phyloP scores from a whole-genome alignment of 2,113 vertebrate species.

The Pseudopodoces humilis region DNA sequence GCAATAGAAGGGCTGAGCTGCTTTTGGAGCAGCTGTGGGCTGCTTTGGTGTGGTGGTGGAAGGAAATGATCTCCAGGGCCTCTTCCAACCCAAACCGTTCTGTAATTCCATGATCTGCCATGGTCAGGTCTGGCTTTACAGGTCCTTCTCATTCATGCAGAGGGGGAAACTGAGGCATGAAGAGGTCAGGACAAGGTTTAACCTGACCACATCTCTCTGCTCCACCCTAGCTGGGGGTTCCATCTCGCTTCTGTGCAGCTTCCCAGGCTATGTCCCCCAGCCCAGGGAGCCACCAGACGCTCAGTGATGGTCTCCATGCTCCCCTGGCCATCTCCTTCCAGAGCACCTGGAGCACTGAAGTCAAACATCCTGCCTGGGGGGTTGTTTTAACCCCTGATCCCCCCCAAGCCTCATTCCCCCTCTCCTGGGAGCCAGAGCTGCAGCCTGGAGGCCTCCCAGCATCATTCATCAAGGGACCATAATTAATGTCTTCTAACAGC shows the following conservation, averaged over 20 bases:
- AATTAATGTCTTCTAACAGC: conserved; percentile 7
- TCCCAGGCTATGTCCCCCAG: accelerated
- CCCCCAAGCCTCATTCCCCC: neutral
- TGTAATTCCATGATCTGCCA: neutral
- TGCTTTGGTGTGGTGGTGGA: neutral
- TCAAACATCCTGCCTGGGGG: neutral
- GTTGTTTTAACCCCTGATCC: neutral
- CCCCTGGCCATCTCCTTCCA: neutral
- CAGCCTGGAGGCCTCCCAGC: neutral
- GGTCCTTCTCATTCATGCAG: neutral
- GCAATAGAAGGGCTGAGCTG: neutral
- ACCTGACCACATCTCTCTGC: neutral
- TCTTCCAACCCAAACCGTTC: neutral
- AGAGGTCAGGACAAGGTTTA: neutral
- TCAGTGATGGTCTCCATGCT: neutral
- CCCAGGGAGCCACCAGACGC: accelerated
- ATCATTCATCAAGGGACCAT: neutral
- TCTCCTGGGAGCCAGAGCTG: neutral
- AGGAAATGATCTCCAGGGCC: too few relatives aligned
- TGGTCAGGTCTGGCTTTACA: accelerated
- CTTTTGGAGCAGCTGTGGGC: neutral
- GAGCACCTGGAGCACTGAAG: neutral
- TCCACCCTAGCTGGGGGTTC: neutral
- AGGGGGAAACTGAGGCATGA: neutral
- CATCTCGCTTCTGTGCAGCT: neutral